Evolutionary conservation across 2,797 vertebrate species (phyloP).

Genomic region (Typhlichthys eigenmanni): DNA sequence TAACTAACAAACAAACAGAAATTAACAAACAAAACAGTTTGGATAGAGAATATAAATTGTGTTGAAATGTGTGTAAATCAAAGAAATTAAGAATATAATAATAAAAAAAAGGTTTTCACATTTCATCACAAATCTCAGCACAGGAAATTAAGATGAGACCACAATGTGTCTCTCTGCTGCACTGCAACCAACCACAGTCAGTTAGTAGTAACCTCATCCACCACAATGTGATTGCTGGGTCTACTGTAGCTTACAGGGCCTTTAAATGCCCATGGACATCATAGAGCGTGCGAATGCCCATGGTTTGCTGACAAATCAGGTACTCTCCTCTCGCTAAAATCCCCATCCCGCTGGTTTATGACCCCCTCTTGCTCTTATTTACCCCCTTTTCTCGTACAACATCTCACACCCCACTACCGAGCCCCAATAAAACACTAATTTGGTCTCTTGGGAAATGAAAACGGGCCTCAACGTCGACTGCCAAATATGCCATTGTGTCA

Average conservation of each 20-base stretch:
- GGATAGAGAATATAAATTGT: background rate
- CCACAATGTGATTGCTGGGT: constrained; percentile 39
- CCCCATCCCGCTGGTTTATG: background rate
- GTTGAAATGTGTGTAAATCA: too few species aligned
- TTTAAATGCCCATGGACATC: constrained; percentile 14
- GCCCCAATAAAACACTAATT: constrained; percentile 66
- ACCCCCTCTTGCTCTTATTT: constrained; percentile 35
- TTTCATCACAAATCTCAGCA: constrained; percentile 22
- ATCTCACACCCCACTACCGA: constrained; percentile 32
- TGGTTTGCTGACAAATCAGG: constrained; percentile 67
- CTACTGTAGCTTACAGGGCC: constrained; percentile 27
- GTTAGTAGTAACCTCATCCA: constrained; percentile 29
- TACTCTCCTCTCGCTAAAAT: constrained; percentile 36
- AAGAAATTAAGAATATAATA: too few species aligned
- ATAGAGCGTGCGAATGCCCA: constrained; percentile 31
- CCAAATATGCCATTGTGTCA: constrained; percentile 53
- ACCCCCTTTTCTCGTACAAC: constrained; percentile 19
- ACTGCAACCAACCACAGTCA: constrained; percentile 32
- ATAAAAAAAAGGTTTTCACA: constrained; percentile 15
- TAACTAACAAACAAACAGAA: background rate
- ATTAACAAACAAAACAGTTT: background rate
- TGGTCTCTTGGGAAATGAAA: constrained; percentile 60
- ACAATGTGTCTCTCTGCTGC: constrained; percentile 30
- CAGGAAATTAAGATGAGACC: constrained; percentile 20
- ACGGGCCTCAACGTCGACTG: constrained; percentile 45